Conservation (phyloP, 2,797 vertebrate genomes). For the Enteromius unitaeniatus region DNA sequence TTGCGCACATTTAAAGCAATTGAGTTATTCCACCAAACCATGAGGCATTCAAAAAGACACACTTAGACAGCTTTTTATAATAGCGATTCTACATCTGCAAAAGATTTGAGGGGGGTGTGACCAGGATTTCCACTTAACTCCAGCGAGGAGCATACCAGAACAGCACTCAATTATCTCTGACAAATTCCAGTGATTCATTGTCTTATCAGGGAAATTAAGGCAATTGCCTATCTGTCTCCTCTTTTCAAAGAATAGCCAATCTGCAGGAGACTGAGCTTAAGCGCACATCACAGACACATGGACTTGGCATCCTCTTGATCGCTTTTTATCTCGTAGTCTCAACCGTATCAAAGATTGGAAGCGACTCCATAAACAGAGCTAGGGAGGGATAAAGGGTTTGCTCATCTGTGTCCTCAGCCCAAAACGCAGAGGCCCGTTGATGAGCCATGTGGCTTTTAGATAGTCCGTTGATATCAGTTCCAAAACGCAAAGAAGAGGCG, state of each 20-base stretch:
- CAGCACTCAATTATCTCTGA: slow-evolving; percentile 42
- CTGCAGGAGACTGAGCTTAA: slow-evolving; percentile 55
- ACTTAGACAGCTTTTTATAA: slow-evolving; percentile 40
- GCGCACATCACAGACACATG: slow-evolving; percentile 48
- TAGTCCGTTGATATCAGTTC: slow-evolving; percentile 30
- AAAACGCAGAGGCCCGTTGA: slow-evolving; percentile 36
- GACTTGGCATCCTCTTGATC: slow-evolving; percentile 38
- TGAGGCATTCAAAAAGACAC: slow-evolving; percentile 51
- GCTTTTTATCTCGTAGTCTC: slow-evolving; percentile 43
- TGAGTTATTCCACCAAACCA: slow-evolving; percentile 50
- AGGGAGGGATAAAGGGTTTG: slow-evolving; percentile 36
- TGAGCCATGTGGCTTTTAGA: slow-evolving; percentile 54
- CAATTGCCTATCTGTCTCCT: slow-evolving; percentile 35
- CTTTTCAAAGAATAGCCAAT: slow-evolving; percentile 48
- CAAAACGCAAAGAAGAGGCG: slow-evolving; percentile 40
- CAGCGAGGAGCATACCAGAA: slow-evolving; percentile 6
- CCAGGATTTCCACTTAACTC: slow-evolving; percentile 17
- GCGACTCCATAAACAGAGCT: slow-evolving; percentile 28
- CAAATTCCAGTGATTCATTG: slow-evolving; percentile 45
- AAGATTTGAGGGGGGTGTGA: slow-evolving; percentile 43
- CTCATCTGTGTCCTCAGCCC: slow-evolving; percentile 31
- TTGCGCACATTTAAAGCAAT: slow-evolving; percentile 54
- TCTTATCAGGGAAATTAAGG: slow-evolving; percentile 49
- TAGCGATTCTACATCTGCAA: slow-evolving; percentile 40
- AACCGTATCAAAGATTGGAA: slow-evolving; percentile 46